Percentiles rank a stretch among this genome's conserved stretches.
Conservation (phyloP, 2,888 invertebrate genomes). For the Macaria notata region DNA sequence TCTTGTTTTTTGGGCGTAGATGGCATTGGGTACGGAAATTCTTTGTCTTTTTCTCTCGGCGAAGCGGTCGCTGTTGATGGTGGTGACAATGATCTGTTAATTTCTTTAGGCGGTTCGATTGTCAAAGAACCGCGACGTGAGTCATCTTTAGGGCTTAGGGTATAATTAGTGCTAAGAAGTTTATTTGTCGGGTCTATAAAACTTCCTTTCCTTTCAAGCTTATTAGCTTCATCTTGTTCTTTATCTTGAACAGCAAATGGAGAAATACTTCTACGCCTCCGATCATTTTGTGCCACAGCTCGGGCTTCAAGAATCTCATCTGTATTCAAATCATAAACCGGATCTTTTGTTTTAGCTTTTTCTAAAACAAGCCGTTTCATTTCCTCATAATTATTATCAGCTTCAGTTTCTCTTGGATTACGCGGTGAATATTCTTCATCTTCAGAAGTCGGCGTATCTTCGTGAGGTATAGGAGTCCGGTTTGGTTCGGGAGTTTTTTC, state of each 20-base stretch:
- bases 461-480: constrained; percentile 72
- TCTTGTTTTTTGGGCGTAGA: constrained; percentile 65
- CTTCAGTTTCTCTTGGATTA: constrained; percentile 71
- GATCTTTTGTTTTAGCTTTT: constrained; percentile 66
- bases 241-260: constrained; percentile 75
- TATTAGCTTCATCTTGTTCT: constrained; percentile 62
- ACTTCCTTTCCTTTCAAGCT: constrained; percentile 71
- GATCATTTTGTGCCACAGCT: constrained; percentile 66
- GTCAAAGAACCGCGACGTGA: constrained; percentile 60
- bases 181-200: constrained; percentile 77
- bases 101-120: constrained; percentile 52
- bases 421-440: constrained; percentile 66
- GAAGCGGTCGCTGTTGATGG: constrained; percentile 54
- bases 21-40: constrained; percentile 56
- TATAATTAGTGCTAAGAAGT: constrained; percentile 69
- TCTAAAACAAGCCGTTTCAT: constrained; percentile 73
- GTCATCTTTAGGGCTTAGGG: constrained; percentile 68
- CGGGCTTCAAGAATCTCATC: constrained; percentile 74
- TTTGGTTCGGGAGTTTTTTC: constrained; percentile 79
- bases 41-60: constrained; percentile 63
- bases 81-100: constrained; percentile 53
- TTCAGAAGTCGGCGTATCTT: constrained; percentile 85
- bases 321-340: constrained; percentile 71
- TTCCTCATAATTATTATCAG: constrained; percentile 74
- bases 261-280: constrained; percentile 76